phyloP scores from a whole-genome alignment of 1,140 invertebrate genomes.

The Phymorhynchus buccinoides region DNA sequence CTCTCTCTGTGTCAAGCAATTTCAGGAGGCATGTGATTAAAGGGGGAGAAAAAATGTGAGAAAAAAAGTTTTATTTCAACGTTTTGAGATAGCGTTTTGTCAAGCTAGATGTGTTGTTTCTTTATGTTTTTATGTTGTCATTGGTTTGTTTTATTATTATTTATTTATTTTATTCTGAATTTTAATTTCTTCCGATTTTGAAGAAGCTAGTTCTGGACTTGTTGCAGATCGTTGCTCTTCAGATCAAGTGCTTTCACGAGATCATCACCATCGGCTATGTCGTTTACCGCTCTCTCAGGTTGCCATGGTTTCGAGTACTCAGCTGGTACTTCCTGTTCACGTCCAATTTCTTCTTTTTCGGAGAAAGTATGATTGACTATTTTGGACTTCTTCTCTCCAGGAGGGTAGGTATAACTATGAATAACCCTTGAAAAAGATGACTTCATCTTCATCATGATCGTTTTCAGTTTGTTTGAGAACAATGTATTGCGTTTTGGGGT shows the following conservation, averaged over 20 bases:
- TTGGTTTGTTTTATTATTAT: background rate
- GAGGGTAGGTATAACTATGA: constrained; percentile 85
- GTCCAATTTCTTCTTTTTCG: constrained; percentile 98
- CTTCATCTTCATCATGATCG: no score
- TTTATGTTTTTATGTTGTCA: no score
- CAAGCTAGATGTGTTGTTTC: background rate
- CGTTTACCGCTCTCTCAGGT: constrained; percentile 96
- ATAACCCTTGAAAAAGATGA: no score
- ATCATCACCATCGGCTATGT: constrained; percentile 99
- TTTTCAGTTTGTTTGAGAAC: no score
- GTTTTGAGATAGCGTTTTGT: no score
- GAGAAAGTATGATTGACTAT: constrained; percentile 96
- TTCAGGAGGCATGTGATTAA: no score
- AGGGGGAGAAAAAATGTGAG: no score
- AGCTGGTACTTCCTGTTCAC: constrained; percentile 99
- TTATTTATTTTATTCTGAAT: no score
- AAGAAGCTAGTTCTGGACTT: background rate
- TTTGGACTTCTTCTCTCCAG: constrained; percentile 94
- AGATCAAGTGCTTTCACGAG: constrained; percentile 99
- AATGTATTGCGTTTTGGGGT: no score
- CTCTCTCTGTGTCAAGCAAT: no score
- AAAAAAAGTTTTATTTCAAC: no score
- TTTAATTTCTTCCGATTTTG: no score
- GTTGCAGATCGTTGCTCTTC: constrained; percentile 91
- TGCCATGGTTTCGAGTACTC: constrained; percentile 99